phyloP scores from a whole-genome alignment of 2,888 invertebrate genomes.

The Hyposoter dolosus region DNA sequence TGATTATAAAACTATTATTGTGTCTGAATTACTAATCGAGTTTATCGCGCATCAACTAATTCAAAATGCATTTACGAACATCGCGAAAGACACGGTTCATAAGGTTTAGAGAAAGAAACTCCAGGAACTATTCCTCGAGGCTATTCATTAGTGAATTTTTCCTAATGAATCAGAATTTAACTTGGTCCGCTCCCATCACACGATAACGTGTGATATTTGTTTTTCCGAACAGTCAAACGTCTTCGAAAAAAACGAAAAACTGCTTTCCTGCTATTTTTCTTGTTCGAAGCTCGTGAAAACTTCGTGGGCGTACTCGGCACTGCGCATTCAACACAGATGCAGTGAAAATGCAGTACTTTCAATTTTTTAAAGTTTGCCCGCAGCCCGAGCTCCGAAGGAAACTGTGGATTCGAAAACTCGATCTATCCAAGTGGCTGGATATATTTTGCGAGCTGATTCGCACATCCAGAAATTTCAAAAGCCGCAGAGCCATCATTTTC shows the following conservation, averaged over 20 bases:
- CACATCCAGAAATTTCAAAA: too few relatives aligned
- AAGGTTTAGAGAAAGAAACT: not conserved
- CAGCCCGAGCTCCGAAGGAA: too few relatives aligned
- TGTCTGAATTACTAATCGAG: not conserved
- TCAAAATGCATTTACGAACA: not conserved
- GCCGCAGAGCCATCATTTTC: too few relatives aligned
- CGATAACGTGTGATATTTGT: too few relatives aligned
- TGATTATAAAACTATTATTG: constrained; percentile 8
- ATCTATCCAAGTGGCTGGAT: too few relatives aligned
- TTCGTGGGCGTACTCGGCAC: not conserved
- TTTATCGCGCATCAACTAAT: not conserved
- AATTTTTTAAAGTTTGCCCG: too few relatives aligned
- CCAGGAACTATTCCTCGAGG: not conserved
- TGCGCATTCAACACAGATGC: not conserved
- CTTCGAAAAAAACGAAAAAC: constrained; percentile 54
- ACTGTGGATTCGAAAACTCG: too few relatives aligned
- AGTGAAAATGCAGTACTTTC: not conserved
- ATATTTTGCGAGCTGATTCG: too few relatives aligned
- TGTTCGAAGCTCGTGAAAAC: not conserved
- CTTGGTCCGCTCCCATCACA: too few relatives aligned
- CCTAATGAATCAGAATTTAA: not conserved
- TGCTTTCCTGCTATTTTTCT: too few relatives aligned
- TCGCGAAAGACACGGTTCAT: not conserved
- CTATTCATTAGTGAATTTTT: not conserved
- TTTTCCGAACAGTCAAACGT: not conserved